A percentile compares a stretch with the other conserved stretches of the same genome.
phyloP scores from a whole-genome alignment of 2,797 vertebrate species.

The Tauraco hartlaubi region DNA sequence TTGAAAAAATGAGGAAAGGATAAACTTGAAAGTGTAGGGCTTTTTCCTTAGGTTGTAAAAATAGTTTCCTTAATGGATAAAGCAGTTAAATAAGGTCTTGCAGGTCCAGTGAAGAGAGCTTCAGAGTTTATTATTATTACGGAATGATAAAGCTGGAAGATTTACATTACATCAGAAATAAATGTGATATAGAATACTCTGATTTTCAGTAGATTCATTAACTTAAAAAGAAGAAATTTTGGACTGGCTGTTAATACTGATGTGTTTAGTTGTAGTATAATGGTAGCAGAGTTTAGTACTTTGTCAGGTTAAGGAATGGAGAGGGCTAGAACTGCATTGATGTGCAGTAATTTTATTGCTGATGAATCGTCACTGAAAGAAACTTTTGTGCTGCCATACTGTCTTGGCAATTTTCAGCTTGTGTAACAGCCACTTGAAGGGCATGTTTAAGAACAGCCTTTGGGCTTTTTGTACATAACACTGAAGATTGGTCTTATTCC shows the following conservation, averaged over 20 bases:
- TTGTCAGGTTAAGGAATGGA: background rate
- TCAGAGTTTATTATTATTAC: background rate
- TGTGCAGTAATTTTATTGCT: background rate
- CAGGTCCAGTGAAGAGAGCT: background rate
- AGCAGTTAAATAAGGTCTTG: background rate
- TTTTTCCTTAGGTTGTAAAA: background rate
- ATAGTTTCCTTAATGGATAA: background rate
- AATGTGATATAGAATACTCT: background rate
- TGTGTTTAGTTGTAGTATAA: background rate
- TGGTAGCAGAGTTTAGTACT: background rate
- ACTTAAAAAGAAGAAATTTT: background rate
- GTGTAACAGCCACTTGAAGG: background rate
- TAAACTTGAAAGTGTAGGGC: background rate
- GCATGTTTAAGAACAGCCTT: background rate
- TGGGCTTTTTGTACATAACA: background rate
- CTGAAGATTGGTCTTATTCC: background rate
- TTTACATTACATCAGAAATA: background rate
- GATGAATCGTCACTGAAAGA: background rate
- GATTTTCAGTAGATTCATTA: background rate
- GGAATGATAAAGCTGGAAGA: background rate
- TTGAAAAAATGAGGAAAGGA: background rate
- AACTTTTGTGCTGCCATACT: background rate
- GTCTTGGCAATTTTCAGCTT: background rate
- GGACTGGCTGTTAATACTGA: background rate
- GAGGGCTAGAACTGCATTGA: background rate